Evolutionary conservation across 2,113 vertebrate genomes (phyloP), one percentile per base, ranked within the genome.

Genomic region (Panthera leo): DNA sequence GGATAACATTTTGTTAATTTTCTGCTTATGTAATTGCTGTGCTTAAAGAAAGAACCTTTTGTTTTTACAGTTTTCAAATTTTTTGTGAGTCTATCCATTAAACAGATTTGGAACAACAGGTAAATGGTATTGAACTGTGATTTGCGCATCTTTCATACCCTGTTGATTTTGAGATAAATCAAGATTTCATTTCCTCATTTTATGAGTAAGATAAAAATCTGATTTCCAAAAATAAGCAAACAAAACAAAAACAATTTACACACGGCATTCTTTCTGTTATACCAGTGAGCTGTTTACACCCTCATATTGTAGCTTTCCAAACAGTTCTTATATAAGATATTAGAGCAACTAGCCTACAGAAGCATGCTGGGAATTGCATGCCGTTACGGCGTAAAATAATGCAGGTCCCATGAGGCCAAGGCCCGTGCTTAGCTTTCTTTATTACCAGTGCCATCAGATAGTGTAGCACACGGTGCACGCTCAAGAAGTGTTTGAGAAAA

Each of bases 141-240:
- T 98, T 98, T 95, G 51, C 96, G 85, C 63, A 97, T 98, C 65
- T 31, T 98, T 98, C 94, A 94, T 85, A 97, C 92, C 65, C 51
- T 75, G 76, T 97, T 97, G 94, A 97, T 98, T 97, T 98, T 98
- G 63, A 98, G 97, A 97, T 94, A 94, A 95, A 97, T 98, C 91
- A 98, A 95, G 58, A 92, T 98, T 98, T 97, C 63, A 96, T 98
- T 98, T 98, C 96, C 93, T 89, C 96, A 91, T 96, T 98, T 98
- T 98, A 98, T 98, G 82, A 96, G 84, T 91, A 94, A 98, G 94
- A 94, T 98, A 96, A 98, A 99, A 97, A 92, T 89, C 87, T 97
- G 94, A 98, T 97, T 97, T 98, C 97, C 67, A 93, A 96, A 98
- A 96, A 84, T 97, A 98, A 92, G 79, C 55, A 85, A 82, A 93